Conservation (phyloP, 2,797 vertebrate genomes). For the Chelon labrosus region DNA sequence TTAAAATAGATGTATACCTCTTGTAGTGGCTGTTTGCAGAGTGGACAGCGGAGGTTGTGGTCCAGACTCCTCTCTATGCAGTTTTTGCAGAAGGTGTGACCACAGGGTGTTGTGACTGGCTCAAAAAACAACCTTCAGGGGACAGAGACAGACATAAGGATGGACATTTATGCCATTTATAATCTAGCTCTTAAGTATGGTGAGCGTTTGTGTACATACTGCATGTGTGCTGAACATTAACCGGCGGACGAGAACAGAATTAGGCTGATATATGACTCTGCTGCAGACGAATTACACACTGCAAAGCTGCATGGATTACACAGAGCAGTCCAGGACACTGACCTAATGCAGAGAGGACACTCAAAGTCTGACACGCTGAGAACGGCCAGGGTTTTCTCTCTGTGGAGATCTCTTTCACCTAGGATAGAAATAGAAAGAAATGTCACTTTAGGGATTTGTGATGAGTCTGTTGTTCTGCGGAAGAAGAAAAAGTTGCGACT, state of each 20-base stretch:
- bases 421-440: neutral
- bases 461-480: neutral
- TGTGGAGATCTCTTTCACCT: conserved; percentile 63
- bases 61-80: conserved; percentile 93
- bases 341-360: conserved; percentile 95
- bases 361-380: conserved; percentile 90
- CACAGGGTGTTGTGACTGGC: conserved; percentile 93
- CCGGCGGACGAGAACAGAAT: neutral
- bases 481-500: neutral
- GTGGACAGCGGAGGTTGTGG: conserved; percentile 92
- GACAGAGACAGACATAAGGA: neutral
- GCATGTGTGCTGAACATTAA: conserved; percentile 22
- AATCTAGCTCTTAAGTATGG: neutral
- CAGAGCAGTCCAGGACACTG: conserved; percentile 50
- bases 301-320: conserved; percentile 38
- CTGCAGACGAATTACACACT: conserved; percentile 5
- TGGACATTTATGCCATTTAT: neutral
- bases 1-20: conserved; percentile 81
- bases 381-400: conserved; percentile 68
- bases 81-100: conserved; percentile 94
- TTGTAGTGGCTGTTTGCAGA: conserved; percentile 93
- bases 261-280: conserved; percentile 17
- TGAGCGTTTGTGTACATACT: neutral
- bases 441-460: neutral
- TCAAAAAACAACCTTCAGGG: conserved; percentile 89